Evolutionary conservation across 2,113 vertebrate species (phyloP).

Genomic region (Sinocyclocheilus anophthalmus): DNA sequence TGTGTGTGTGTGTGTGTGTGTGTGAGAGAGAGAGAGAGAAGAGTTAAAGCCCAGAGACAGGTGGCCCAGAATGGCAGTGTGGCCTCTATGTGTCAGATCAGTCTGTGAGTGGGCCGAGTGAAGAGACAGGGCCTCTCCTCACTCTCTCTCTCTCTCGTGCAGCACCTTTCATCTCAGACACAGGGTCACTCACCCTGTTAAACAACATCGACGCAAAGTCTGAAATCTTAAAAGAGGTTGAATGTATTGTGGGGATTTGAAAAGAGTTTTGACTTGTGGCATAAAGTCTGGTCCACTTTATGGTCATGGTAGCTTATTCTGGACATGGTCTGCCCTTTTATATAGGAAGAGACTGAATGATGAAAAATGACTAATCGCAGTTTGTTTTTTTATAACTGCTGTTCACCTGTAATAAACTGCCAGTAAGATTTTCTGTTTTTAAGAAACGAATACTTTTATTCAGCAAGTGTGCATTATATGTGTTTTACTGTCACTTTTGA

Average conservation of each 20-base stretch:
- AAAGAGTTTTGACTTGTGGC: not conserved
- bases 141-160: not conserved
- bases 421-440: not conserved
- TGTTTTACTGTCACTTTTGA: too few species aligned
- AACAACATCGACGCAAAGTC: not conserved
- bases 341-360: not conserved
- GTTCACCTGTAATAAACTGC: not conserved
- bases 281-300: not conserved
- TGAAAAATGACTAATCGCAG: not conserved
- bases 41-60: conserved; percentile 30
- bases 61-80: conserved; percentile 26
- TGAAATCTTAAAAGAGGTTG: conserved; percentile 17
- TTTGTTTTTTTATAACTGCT: not conserved
- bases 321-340: not conserved
- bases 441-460: not conserved
- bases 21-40: not conserved
- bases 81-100: conserved; percentile 40
- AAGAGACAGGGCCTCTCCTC: conserved; percentile 27
- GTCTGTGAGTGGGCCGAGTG: conserved; percentile 45
- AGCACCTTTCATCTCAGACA: conserved; percentile 18
- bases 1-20: conserved; percentile 15
- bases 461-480: not conserved
- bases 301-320: not conserved
- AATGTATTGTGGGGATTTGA: not conserved
- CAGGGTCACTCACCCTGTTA: conserved; percentile 24